A percentile compares a stretch with the other conserved stretches of the same genome.
Evolutionary conservation across 2,797 vertebrate species (phyloP).

Genomic region (Tolypeutes matacus): DNA sequence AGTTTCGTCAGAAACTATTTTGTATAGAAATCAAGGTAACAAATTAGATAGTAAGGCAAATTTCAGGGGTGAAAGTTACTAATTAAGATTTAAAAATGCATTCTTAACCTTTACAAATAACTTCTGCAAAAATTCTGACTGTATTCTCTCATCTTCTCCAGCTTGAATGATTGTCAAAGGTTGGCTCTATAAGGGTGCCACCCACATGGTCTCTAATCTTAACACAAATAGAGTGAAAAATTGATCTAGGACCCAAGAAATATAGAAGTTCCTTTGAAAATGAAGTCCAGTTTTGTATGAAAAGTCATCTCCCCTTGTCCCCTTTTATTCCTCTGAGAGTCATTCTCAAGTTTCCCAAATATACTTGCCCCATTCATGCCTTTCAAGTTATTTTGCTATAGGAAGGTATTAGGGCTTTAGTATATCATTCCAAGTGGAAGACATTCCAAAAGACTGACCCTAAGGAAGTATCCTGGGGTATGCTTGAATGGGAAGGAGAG

Average conservation of each 20-base stretch:
- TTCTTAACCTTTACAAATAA: neutral
- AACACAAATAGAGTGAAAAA: neutral
- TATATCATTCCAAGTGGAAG: neutral
- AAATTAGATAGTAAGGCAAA: neutral
- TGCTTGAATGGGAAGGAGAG: neutral
- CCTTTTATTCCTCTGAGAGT: neutral
- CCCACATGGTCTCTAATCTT: neutral
- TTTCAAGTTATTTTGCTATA: conserved; percentile 58
- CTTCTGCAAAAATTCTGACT: neutral
- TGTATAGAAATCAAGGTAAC: conserved; percentile 24
- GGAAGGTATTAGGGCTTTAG: neutral
- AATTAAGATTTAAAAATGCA: neutral
- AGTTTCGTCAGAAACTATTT: conserved; percentile 23
- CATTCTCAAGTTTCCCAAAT: conserved; percentile 12
- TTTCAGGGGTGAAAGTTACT: neutral
- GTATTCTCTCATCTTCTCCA: neutral
- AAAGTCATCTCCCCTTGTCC: conserved; percentile 28
- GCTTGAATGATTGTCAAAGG: neutral
- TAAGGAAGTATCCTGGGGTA: neutral
- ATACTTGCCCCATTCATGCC: neutral
- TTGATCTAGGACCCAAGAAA: neutral
- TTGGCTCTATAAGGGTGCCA: neutral
- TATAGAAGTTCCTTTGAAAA: neutral
- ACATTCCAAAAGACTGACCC: neutral
- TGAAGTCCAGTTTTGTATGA: neutral